Base-by-base conservation (phyloP, 2,113 vertebrate genomes). In the Callithrix jacchus region DNA sequence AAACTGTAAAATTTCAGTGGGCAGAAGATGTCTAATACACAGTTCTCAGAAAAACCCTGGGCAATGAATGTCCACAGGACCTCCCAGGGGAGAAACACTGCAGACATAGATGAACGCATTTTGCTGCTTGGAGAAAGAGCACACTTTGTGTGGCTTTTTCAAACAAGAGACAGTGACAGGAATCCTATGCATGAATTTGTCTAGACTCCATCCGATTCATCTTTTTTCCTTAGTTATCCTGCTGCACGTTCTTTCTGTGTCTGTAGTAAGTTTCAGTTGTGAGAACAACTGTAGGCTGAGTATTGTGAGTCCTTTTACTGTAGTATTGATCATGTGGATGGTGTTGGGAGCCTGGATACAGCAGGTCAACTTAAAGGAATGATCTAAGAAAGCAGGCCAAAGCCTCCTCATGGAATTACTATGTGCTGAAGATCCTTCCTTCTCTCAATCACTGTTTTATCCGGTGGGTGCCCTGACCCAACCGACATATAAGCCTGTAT, bases 61-160 rank as follows among this genome's bases (percentile, higher is more conserved):
- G 5, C 27, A 84, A 13, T 70, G 32, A 88, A 6, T 66, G 20
- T n/a, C 45, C 30, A 49, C 2, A 40, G 23, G 27, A 11, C 14
- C 56, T 8, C 16, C 35, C 17, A 58, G 40, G 14, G 13, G 47
- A 82, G 64, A 91, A 70, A 17, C 35, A 42, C 42, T 70, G 9
- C 3, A 2, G 8, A 14, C 0, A 9, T 2, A 2, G 11, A 37
- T 27, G 52, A 32, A 56, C 9, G 14, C 17, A 32, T 30, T 18
- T 40, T n/a, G 8, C 32, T 47, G 10, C 66, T 64, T 45, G 13
- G 40, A 25, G 52, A 71, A 87, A 42, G 49, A 54, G 3, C 3
- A 10, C 4, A 1, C 12, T 66, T 21, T 54, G 10, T 21, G 13
- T 68, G 54, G 25, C 3, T 4, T 27, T 30, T 30, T 10, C 5